Evolutionary conservation across 2,888 invertebrate species (phyloP).

Genomic region (Yponomeuta cagnagella): DNA sequence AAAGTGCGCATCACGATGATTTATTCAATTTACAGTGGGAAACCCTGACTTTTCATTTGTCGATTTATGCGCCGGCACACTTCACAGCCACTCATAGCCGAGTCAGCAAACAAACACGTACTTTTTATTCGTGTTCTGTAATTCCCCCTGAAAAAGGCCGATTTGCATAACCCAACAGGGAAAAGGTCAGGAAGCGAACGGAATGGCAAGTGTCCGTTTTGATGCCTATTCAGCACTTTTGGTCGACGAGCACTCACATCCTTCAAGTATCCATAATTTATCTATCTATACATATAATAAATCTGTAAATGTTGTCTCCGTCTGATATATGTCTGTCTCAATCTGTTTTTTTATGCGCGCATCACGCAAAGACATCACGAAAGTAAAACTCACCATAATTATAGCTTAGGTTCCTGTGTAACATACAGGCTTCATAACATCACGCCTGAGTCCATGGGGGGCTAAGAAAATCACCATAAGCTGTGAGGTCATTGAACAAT

Average conservation of each 20-base stretch:
- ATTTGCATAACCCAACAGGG: slow-evolving; percentile 74
- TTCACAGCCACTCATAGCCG: slow-evolving; percentile 52
- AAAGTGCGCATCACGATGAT: slow-evolving; percentile 4
- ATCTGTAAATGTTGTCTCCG: too few relatives aligned
- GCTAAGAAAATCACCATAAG: too few relatives aligned
- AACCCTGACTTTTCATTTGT: slow-evolving; percentile 21
- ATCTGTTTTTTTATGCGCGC: not conserved
- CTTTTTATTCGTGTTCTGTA: slow-evolving; percentile 71
- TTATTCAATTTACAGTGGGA: not conserved
- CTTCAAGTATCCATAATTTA: slow-evolving; percentile 28
- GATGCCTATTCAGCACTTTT: slow-evolving; percentile 64
- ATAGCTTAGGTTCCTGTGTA: too few relatives aligned
- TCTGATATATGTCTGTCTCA: too few relatives aligned
- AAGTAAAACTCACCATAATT: too few relatives aligned
- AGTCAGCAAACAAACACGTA: slow-evolving; percentile 71
- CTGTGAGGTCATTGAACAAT: too few relatives aligned
- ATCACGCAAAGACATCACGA: too few relatives aligned
- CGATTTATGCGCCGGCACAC: slow-evolving; percentile 61
- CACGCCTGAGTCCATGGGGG: too few relatives aligned
- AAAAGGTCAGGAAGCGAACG: slow-evolving; percentile 74
- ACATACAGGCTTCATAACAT: too few relatives aligned
- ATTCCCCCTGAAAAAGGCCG: slow-evolving; percentile 57
- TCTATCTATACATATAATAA: not conserved
- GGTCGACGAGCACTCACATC: slow-evolving; percentile 35
- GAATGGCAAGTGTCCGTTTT: slow-evolving; percentile 71